Evolutionary conservation across 2,888 invertebrate genomes (phyloP), one percentile per base, ranked within the genome.

Genomic region (Axea sp.): DNA sequence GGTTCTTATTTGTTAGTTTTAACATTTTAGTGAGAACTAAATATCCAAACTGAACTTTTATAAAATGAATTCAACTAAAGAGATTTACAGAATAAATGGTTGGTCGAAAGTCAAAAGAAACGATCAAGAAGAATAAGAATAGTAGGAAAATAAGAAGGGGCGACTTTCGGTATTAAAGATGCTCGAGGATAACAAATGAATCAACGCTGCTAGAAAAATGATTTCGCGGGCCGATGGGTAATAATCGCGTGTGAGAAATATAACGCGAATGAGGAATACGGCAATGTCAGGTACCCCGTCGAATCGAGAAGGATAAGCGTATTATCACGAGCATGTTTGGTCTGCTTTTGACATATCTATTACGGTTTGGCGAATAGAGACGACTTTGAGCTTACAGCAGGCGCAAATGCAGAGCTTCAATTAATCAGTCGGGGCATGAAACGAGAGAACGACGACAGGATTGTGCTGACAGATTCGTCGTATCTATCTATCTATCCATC

Each of bases 261-360:
- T 69, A 39, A 47, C 53, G 53, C 62, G 15, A 24, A 57, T 51
- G 72, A 41, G 47, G 53, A 39, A 45, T 45, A 11, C 35, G 47
- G 8, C 14, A 11, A 14, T 65, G 62, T 71, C 71, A 49, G 62
- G 14, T 57, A 33, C 53, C 51, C 57, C 51, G 57, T 57, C 59
- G 59, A 65, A 73, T 53, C 65, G 53, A 59, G 60, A 73, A 51
- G 72, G 72, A 76, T 73, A 62, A 69, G 69, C 82, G 84, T 84
- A 86, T 85, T 84, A 85, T 85, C 84, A 78, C 83, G 82, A 82
- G 79, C 82, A 80, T 80, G 81, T 83, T 81, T 80, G 75, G 77
- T 75, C 84, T 86, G 86, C 78, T 83, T 86, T 84, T 86, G 86
- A 86, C 86, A 86, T 85, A 84, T 86, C 86, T 86, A 86, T 86